Evolutionary conservation across 1,140 invertebrate species (phyloP), one percentile per base, ranked within the genome.

Genomic region (Zaprionus africanus): DNA sequence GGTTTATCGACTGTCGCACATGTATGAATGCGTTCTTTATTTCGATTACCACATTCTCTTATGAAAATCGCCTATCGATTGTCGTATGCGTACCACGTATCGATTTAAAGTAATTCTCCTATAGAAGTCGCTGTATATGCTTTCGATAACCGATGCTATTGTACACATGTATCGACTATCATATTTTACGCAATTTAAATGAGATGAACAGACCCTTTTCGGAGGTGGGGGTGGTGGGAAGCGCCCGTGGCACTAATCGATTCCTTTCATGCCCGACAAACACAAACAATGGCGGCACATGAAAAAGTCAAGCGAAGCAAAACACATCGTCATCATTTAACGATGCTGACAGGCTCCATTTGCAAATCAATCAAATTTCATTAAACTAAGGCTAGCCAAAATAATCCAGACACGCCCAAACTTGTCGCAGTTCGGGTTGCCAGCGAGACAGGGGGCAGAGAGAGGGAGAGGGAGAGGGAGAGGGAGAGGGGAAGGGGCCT

Each of bases 281-380:
- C 41, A 46, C 41, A 46, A 46, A 46, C 41, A 56, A 26, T 26
- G 57, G 19, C 19, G 19, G n/a, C 41, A n/a, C 41, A 46, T 7
- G 13, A 38, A 51, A 43, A 67, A 49, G 54, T 57, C 62, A 64
- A 49, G 9, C 51, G 17, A 57, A 56, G 26, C 26, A 58, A 26
- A 22, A 68, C 19, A 77, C 76, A 81, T 56, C 61, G 68, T 70
- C 79, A 78, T 82, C 69, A 78, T 67, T 81, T 71, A 84, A 54
- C 36, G 54, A 28, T 74, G 69, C 74, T 83, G 81, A 79, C 81
- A 82, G 71, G 56, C 53, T 58, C 46, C 66, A 53, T 81, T 79
- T 86, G 82, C 82, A 86, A 86, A 86, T 86, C 82, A 86, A 86
- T 86, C 82, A 86, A 86, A 86, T 82, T 86, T 72, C 68, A 85